Base-by-base conservation (phyloP, 2,797 vertebrate genomes). In the Hirundo rustica region DNA sequence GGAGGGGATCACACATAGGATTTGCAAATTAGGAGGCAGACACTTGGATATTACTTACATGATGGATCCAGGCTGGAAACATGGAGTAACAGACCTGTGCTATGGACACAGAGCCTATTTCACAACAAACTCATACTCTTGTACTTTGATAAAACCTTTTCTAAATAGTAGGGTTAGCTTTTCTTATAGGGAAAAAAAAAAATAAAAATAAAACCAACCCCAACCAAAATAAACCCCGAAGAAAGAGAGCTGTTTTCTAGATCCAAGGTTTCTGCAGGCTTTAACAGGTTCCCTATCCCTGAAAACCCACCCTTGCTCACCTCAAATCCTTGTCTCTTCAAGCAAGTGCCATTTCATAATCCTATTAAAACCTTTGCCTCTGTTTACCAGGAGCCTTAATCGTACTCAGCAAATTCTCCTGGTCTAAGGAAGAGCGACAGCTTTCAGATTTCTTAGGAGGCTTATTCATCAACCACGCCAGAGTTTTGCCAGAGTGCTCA, bases 361-460 rank as follows among this genome's bases (percentile, higher is more conserved):
- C 90, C 94, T 93, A 65, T 96, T 96, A 95, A 95, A 93, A 89
- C 88, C 95, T 93, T 70, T 95, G 77, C 92, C 77, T 91, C 83
- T 91, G 67, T 95, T 95, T 97, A 92, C 93, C 67, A 55, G 54
- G 20, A 89, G 61, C 84, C n/a, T 54, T 95, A 90, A 95, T 92
- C 30, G 2, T 51, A 53, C 81, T 90, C 94, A 74, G 93, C 84
- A 64, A 95, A 47, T 64, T 88, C 91, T 93, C 61, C 92, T 80
- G 7, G 0, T 29, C 88, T 83, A 60, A 95, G 82, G 91, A 89
- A 88, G 89, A 96, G 78, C 7, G 60, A 95, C 93, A 94, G 89
- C 94, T 93, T 93, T 96, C 96, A 94, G 75, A 92, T 95, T 95
- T 91, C 92, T 94, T 88, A 64, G 93, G 88, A 89, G 87, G 91